Evolutionary conservation across 2,888 invertebrate species (phyloP), one percentile per base, ranked within the genome.

Genomic region (Ormyrus rosae): DNA sequence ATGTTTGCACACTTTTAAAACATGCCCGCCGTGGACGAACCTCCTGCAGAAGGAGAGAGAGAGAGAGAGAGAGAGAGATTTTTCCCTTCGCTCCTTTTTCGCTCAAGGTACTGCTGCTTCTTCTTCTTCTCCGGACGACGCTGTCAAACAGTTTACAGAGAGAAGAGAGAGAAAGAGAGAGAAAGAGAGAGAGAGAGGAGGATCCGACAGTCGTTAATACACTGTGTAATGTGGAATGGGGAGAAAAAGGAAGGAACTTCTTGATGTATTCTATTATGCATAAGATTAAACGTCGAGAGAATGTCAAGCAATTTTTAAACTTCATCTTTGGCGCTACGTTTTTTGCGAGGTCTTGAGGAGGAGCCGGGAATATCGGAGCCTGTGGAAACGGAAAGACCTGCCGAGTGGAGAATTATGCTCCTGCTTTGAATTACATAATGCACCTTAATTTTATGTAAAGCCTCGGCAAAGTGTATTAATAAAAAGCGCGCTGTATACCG

Each of bases 1-100:
- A 51, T 86, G 85, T 86, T 86, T 86, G 86, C 86, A 86, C 84
- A 86, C 85, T 86, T 85, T 86, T 86, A 84, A 86, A 86, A 86
- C 84, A 84, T 83, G 82, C 83, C 83, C 83, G 82, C 69, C 58
- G 53, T 19, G 78, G 13, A 11, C 67, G 13, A 19, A 19, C 19
- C 19, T 19, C 53, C 13, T 19, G 11, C 51, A 19, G n/a, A 10
- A 67, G 53, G 13, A 10, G 48, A 45, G 69, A 19, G 64, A 58
- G 56, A 67, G 71, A 71, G 64, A 19, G 13, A 10, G 48, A 45
- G 69, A 19, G 64, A 58, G 56, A 67, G 71, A 71, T 53, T 45
- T 63, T 50, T 11, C 55, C 50, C 55, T 68, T 45, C n/a, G 51
- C 56, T 46, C 51, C 34, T 56, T 45, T 10, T 19, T 51, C 68